Conservation (phyloP, 2,797 vertebrate genomes). For the Eurystomus glaucurus region DNA sequence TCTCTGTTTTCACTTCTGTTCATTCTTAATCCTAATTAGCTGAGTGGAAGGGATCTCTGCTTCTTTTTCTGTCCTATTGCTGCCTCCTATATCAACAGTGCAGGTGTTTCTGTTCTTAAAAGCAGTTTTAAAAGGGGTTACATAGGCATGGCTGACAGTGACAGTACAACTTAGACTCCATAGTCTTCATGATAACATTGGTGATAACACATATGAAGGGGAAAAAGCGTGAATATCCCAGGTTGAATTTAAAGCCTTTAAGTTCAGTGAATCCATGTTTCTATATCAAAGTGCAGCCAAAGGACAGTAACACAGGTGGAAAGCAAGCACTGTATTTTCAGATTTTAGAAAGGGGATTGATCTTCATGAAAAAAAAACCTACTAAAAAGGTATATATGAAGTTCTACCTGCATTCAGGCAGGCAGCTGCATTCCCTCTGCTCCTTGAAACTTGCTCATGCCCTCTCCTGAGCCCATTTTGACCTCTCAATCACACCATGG, state of each 20-base stretch:
- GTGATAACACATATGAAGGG: not conserved
- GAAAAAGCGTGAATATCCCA: not conserved
- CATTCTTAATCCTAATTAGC: not conserved
- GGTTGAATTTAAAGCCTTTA: not conserved
- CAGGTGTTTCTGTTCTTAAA: not conserved
- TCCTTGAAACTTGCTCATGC: not conserved
- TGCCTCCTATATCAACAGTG: not conserved
- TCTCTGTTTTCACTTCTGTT: not conserved
- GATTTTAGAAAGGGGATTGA: not conserved
- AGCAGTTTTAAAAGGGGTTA: not conserved
- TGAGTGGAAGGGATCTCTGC: not conserved
- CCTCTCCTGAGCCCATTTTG: not conserved
- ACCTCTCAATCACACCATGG: not conserved
- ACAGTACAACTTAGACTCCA: not conserved
- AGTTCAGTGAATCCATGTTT: not conserved
- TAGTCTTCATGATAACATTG: not conserved
- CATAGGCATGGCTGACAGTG: not conserved
- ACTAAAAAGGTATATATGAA: not conserved
- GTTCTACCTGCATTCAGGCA: not conserved
- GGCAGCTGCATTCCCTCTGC: not conserved
- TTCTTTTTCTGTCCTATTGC: not conserved
- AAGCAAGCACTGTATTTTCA: not conserved
- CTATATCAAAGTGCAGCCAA: not conserved
- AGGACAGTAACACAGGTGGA: not conserved
- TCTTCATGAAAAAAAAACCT: not conserved